A percentile compares a stretch with the other conserved stretches of the same genome.
Conservation (phyloP, 2,797 vertebrate genomes). For the Pangasius macronema region DNA sequence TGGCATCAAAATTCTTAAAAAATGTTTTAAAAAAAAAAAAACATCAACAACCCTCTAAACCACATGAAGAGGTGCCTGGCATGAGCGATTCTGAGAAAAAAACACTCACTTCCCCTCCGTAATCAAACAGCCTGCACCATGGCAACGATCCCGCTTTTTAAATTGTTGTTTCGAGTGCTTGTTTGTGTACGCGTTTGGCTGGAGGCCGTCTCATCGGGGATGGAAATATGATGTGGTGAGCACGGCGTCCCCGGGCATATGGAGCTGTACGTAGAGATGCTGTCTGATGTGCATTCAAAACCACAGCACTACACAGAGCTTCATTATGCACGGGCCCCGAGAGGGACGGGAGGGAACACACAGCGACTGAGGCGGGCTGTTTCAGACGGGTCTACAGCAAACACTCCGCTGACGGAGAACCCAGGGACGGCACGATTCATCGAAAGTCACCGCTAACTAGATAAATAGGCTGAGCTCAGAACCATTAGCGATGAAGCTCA, state of each 20-base stretch:
- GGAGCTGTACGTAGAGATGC: conserved; percentile 63
- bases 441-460: neutral
- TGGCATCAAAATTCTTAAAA: conserved; percentile 31
- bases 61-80: conserved; percentile 70
- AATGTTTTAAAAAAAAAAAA: conserved; percentile 39
- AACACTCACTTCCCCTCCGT: conserved; percentile 59
- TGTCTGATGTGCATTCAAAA: conserved; percentile 75
- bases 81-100: conserved; percentile 69
- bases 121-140: conserved; percentile 53
- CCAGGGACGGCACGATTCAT: neutral
- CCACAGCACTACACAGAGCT: conserved; percentile 67
- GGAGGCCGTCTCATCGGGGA: conserved; percentile 62
- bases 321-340: conserved; percentile 64
- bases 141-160: conserved; percentile 44
- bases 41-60: conserved; percentile 52
- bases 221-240: conserved; percentile 76
- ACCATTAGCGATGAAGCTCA: neutral
- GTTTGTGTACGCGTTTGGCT: conserved; percentile 48
- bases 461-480: neutral
- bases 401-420: conserved; percentile 8
- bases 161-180: conserved; percentile 51
- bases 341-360: conserved; percentile 57
- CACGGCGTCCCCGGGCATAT: conserved; percentile 64
- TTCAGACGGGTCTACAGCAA: conserved; percentile 34
- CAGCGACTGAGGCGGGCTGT: conserved; percentile 49